Conservation (phyloP, 2,113 vertebrate genomes). For the Promerops cafer region DNA sequence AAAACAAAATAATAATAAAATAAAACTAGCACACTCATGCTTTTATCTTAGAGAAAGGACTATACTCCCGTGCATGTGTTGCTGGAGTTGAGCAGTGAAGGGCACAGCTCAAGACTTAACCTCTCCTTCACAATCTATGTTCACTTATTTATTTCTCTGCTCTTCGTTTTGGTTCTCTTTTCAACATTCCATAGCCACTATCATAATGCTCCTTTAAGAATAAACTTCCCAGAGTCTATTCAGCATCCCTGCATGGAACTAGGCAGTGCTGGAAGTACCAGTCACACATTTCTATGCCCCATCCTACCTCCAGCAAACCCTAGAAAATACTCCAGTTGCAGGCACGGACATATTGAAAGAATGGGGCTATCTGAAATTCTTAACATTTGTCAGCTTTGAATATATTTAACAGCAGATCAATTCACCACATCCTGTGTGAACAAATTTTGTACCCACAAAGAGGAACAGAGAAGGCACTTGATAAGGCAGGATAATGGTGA, state of each 20-base stretch:
- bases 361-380: not conserved
- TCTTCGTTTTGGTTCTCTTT: rapidly evolving
- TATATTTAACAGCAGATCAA: not conserved
- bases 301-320: not conserved
- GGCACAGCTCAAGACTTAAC: not conserved
- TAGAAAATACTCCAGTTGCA: not conserved
- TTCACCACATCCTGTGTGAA: rapidly evolving
- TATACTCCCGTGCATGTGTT: not conserved
- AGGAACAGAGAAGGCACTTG: rapidly evolving
- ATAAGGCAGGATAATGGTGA: not conserved
- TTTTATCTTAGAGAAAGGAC: not conserved
- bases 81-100: not conserved
- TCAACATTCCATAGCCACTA: not conserved
- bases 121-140: rapidly evolving
- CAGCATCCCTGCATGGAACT: not conserved
- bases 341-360: rapidly evolving
- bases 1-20: not conserved
- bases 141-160: not conserved
- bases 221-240: not conserved
- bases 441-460: not conserved
- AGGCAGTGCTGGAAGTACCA: not conserved
- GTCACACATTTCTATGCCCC: not conserved
- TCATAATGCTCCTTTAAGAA: not conserved
- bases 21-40: rapidly evolving
- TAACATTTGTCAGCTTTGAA: not conserved